These are phyloP conservation scores for Cyphomyrus plagiostoma DNA, from an alignment of 2,113 vertebrate genomes.

Conservation along the genomic window DNA sequence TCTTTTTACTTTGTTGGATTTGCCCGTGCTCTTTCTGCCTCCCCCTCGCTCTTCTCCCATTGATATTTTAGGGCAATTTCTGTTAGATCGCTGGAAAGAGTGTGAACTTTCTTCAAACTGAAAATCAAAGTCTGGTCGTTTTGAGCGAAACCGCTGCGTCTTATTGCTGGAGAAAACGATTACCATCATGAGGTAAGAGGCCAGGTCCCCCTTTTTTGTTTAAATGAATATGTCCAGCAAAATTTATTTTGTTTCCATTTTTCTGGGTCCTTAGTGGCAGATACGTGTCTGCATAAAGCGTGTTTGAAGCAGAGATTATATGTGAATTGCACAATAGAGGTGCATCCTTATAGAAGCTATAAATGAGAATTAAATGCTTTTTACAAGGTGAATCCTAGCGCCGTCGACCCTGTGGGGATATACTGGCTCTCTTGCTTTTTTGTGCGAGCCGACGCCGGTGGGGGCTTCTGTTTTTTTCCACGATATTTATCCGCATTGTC, in stretches of 20 bases:
- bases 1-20: slow-evolving; percentile 31
- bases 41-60: slow-evolving; percentile 34
- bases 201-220: neutral
- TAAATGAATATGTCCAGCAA: neutral
- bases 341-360: neutral
- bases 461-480: neutral
- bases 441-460: neutral
- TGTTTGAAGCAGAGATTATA: neutral
- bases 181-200: slow-evolving; percentile 59
- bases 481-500: neutral
- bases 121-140: slow-evolving; percentile 24
- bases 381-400: neutral
- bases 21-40: slow-evolving; percentile 24
- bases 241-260: neutral
- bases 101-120: slow-evolving; percentile 47
- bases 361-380: slow-evolving; percentile 5
- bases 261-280: neutral
- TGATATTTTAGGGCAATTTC: slow-evolving; percentile 38
- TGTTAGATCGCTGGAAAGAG: slow-evolving; percentile 18
- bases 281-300: neutral
- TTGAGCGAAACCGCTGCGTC: slow-evolving; percentile 19
- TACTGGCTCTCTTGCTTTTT: neutral
- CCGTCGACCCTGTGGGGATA: neutral
- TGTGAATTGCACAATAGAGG: neutral
- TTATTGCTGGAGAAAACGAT: slow-evolving; percentile 12